Evolutionary conservation across 1,140 invertebrate genomes (phyloP).

Genomic region (Phocides pigmalion): DNA sequence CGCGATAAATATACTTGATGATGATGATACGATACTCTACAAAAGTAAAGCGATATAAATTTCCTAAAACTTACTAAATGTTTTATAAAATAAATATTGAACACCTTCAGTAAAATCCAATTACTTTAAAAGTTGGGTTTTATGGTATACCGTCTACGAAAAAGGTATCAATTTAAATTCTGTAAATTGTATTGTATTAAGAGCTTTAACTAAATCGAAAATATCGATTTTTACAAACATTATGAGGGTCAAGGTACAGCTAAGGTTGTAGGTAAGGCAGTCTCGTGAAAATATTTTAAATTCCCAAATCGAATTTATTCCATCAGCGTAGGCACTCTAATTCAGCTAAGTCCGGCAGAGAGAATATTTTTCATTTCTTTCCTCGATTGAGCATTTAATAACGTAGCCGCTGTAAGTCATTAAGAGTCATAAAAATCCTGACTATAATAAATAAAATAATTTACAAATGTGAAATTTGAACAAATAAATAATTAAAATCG

Average conservation of each 20-base stretch:
- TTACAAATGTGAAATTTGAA: background rate
- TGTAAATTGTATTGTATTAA: constrained; percentile 6
- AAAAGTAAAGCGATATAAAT: no score
- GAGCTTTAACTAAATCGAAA: constrained; percentile 25
- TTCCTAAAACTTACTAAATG: no score
- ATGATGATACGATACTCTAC: no score
- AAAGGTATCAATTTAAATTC: constrained; percentile 1
- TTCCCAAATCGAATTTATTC: constrained; percentile 13
- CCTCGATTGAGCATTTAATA: background rate
- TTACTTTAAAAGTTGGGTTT: no score
- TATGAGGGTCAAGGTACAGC: constrained; percentile 31
- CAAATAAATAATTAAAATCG: background rate
- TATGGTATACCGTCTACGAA: background rate
- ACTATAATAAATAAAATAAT: background rate
- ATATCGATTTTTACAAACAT: constrained; percentile 33
- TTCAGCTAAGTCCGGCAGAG: background rate
- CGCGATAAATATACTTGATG: no score
- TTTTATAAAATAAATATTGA: no score
- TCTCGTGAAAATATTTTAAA: constrained; percentile 8
- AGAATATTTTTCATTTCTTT: constrained; percentile 3
- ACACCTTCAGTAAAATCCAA: no score
- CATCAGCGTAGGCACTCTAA: constrained; percentile 11
- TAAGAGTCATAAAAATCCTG: background rate
- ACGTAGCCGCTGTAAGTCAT: background rate
- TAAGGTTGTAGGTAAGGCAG: constrained; percentile 1